Evolutionary conservation across 2,888 invertebrate species (phyloP).

Genomic region (Drosophila mercatorum): DNA sequence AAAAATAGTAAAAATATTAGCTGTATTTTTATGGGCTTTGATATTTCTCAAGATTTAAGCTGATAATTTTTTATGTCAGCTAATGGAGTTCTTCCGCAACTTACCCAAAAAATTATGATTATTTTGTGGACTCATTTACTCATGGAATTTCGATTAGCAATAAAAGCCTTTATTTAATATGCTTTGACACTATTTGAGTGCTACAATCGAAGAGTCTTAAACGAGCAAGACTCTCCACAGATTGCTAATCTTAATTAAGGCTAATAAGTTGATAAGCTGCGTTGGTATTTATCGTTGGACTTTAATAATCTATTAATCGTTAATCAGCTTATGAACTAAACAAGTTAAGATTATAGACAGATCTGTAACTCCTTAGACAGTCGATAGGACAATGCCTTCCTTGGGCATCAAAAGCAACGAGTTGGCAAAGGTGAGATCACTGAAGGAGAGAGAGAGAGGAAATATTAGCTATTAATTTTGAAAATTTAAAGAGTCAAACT

Average conservation of each 20-base stretch:
- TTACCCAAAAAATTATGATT: neutral
- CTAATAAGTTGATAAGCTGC: conserved; percentile 15
- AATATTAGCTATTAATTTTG: no score
- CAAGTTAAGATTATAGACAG: conserved; percentile 20
- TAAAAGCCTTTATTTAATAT: neutral
- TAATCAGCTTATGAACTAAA: neutral
- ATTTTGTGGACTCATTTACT: neutral
- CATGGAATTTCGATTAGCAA: no score
- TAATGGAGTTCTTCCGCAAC: neutral
- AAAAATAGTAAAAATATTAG: no score
- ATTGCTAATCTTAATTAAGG: neutral
- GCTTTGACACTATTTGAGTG: conserved; percentile 2
- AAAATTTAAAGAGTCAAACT: conserved; percentile 2
- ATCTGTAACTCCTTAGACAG: conserved; percentile 25
- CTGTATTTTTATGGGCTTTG: no score
- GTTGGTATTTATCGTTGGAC: neutral
- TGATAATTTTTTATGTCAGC: neutral
- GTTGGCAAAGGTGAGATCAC: conserved; percentile 69
- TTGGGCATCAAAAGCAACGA: conserved; percentile 78
- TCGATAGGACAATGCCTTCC: conserved; percentile 79
- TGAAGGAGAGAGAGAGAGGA: conserved; percentile 25
- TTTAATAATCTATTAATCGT: neutral
- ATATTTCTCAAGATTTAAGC: no score
- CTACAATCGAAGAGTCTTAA: neutral
- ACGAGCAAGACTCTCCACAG: neutral